Evolutionary conservation across 2,888 invertebrate genomes (phyloP), one percentile per base, ranked within the genome.

Genomic region (Patella ulyssiponensis): DNA sequence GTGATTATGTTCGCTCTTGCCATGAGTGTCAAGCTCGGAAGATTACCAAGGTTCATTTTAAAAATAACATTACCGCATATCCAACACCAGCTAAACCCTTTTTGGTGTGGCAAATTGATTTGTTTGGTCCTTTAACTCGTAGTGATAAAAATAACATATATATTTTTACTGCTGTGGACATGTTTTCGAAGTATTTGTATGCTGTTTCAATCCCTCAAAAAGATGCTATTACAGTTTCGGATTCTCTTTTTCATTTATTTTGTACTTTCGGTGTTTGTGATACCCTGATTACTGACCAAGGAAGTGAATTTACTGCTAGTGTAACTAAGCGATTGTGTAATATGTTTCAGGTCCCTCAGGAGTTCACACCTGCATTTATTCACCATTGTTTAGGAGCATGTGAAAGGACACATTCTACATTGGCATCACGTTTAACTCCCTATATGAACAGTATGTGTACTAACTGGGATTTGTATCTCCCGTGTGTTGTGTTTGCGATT

Each of bases 301-400:
- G 72, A n/a, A n/a, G n/a, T 58, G 58, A 74, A 58, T 74, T 74
- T 58, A 74, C 64, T n/a, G 74, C 74, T 56, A 56, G 1, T 20
- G 74, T 74, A 17, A 56, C 74, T 54, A 27, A n/a, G n/a, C 27
- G 56, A 27, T 27, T 71, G 17, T 53, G 27, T 58, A 15, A 58
- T 51, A 33, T 58, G 23, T 15, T 74, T 20, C 54, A 44, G 52
- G 33, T 27, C 51, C 20, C 58, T n/a, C 58, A 58, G 20, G 58
- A 58, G 17, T 58, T 76, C 27, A 76, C 76, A 12, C 79, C 79
- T 17, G 64, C 71, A 20, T 74, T 71, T 17, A 71, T 74, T 27
- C 81, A 81, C 54, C 77, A 80, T 54, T 81, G 81, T 52, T 69
- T 81, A 69, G 79, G 77, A 12, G 79, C 79, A 17, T 79, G 76